Evolutionary conservation across 2,888 invertebrate species (phyloP).

Genomic region (Xylota segnis): DNA sequence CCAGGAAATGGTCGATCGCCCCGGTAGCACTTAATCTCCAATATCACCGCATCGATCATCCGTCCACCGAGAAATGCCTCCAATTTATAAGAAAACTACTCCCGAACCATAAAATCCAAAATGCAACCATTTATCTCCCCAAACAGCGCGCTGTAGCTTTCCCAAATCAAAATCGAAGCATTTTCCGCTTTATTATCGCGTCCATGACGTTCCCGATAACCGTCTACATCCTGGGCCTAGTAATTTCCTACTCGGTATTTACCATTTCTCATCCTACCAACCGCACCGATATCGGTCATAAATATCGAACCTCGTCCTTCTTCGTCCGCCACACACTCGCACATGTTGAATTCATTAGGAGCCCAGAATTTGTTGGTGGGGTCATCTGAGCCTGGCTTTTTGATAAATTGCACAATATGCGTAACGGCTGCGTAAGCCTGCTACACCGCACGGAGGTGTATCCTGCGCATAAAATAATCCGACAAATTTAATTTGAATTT

Average conservation of each 20-base stretch:
- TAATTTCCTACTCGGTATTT: constrained; percentile 25
- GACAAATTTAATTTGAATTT: constrained; percentile 73
- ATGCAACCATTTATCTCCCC: constrained; percentile 21
- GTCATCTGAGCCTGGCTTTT: constrained; percentile 39
- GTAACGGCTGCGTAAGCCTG: constrained; percentile 32
- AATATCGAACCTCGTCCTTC: constrained; percentile 49
- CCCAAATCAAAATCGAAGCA: constrained; percentile 61
- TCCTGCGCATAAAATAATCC: constrained; percentile 54
- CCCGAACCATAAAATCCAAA: constrained; percentile 30
- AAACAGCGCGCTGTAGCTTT: constrained; percentile 45
- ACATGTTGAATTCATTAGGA: constrained; percentile 70
- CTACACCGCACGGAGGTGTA: constrained; percentile 1
- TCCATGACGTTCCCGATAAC: constrained; percentile 46
- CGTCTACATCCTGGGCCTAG: constrained; percentile 18
- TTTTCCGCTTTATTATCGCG: constrained; percentile 68
- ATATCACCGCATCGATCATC: constrained; percentile 72
- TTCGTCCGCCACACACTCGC: constrained; percentile 28
- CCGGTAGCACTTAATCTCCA: constrained; percentile 67
- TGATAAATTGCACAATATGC: constrained; percentile 67
- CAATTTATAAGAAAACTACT: constrained; percentile 65
- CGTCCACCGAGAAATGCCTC: constrained; percentile 50
- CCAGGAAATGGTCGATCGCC: constrained; percentile 66
- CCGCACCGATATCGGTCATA: constrained; percentile 52
- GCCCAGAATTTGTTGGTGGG: constrained; percentile 47
- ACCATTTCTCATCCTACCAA: constrained; percentile 66